Base-by-base conservation (phyloP, 2,113 vertebrate species). In the Megaptera novaeangliae region DNA sequence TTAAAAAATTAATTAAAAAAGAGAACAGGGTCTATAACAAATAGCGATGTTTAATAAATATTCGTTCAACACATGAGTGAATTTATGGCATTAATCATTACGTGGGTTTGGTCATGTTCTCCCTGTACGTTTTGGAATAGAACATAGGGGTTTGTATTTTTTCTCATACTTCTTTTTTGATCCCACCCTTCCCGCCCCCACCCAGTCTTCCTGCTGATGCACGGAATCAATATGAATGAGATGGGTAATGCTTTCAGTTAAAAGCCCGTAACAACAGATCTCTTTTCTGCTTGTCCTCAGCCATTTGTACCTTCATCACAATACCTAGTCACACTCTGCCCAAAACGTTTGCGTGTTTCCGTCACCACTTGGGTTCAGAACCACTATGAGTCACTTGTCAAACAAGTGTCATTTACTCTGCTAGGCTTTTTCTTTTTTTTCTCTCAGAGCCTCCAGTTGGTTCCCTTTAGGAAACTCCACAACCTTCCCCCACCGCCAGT, bases 131-230 rank as follows among this genome's bases (percentile, higher is more conserved):
- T 55, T 93, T 34, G 55, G n/a, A 75, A 55, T 25, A 41, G 69
- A 52, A 64, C 20, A 25, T 75, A 75, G 75, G 44, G 34, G 34
- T 85, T 41, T 52, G 13, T 63, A 20, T 84, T 75, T 52, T 31
- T 29, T 46, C 8, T 23, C n/a, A 2, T 82, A 3, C 36, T 59
- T 69, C 13, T 59, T 49, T 21, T 27, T 15, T 52, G 25, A 46
- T 8, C 1, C 21, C 5, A 41, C 39, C 39, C 39, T 41, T 41
- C 39, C 39, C 39, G 39, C 44, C 8, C n/a, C 29, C 0, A 0
- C 11, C 8, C 29, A 6, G 27, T 85, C 57, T 93, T 75, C 12
- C 81, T 75, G 59, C 8, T 66, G 29, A 44, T 77, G 86, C 9
- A 68, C 27, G 66, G 18, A 77, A 66, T 57, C 21, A 93, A 78